Conservation (phyloP, 2,797 vertebrate species). For the Uromys caudimaculatus region DNA sequence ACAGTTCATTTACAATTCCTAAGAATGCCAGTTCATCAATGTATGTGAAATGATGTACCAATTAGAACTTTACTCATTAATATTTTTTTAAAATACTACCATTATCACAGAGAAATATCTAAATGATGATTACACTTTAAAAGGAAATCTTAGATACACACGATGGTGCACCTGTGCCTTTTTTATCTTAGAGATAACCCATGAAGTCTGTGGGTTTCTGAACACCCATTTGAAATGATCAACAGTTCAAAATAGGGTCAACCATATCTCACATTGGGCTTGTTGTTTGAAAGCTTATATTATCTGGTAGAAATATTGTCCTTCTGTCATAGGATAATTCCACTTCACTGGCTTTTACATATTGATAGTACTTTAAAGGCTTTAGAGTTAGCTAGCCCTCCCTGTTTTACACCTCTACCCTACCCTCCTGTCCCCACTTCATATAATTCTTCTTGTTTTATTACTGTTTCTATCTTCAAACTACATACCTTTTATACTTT, state of each 20-base stretch:
- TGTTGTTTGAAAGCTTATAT: neutral
- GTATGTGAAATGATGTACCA: neutral
- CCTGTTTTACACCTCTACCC: no score
- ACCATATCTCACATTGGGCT: neutral
- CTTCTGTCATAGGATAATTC: neutral
- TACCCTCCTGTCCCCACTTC: fast-evolving
- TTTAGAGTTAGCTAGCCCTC: no score
- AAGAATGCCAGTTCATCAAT: neutral
- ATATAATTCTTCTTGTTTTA: neutral
- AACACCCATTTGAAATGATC: neutral
- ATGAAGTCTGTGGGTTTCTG: neutral
- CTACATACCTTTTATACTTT: neutral
- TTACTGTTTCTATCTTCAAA: neutral
- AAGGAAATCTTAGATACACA: neutral
- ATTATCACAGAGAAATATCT: neutral
- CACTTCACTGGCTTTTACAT: neutral
- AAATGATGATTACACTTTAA: neutral
- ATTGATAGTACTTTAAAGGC: neutral
- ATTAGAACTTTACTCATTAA: neutral
- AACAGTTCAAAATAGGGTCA: neutral
- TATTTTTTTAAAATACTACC: neutral
- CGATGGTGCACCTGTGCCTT: neutral
- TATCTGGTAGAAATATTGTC: no score
- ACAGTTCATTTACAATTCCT: neutral
- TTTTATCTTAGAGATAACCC: neutral